Evolutionary conservation across 1,140 invertebrate species (phyloP), one percentile per base, ranked within the genome.

Genomic region (Belonocnema kinseyi): DNA sequence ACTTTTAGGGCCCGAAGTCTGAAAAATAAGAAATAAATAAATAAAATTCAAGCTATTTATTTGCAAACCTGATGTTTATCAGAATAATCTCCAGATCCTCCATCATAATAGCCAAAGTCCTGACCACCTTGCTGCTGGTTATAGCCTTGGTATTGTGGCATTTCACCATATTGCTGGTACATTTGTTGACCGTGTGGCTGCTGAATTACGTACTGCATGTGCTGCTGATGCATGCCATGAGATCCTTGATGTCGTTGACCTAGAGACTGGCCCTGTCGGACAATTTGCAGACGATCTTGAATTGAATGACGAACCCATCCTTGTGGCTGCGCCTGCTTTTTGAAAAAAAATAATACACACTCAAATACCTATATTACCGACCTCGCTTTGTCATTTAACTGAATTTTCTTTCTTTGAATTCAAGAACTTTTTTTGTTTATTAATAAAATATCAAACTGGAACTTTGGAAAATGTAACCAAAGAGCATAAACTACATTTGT

Each of bases 211-310:
- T 81, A 76, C n/a, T 72, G 50, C 16, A 33, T 21, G 19, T 61
- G 56, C 8, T 80, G 76, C 14, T 66, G 52, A 21, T 79, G 73
- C 33, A 33, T 33, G 0, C 26, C 61, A 10, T 26, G n/a, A 40
- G 61, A 66, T 66, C 14, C 33, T 40, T 61, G 58, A 66, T 80
- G 74, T 17, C 77, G 76, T 40, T 77, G 77, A 50, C 76, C n/a
- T 50, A 72, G 73, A 53, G 80, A 71, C 56, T 72, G 79, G 73
- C 26, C 40, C 19, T 80, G 77, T 46, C 85, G 77, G 12, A 85
- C 88, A 2, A 82, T 0, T n/a, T 80, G 72, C 21, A 89, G 5
- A 16, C 88, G 87, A 74, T 86, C 73, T 75, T 88, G 88, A 51
- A 83, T 70, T 0, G 19, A 53, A 21, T 75, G 17, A 10, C 53